Percentiles rank a stretch among this genome's conserved stretches.
These are phyloP conservation scores for Corythoichthys haematopterus DNA, from an alignment of 2,113 vertebrate genomes.

Conservation along the genomic window DNA sequence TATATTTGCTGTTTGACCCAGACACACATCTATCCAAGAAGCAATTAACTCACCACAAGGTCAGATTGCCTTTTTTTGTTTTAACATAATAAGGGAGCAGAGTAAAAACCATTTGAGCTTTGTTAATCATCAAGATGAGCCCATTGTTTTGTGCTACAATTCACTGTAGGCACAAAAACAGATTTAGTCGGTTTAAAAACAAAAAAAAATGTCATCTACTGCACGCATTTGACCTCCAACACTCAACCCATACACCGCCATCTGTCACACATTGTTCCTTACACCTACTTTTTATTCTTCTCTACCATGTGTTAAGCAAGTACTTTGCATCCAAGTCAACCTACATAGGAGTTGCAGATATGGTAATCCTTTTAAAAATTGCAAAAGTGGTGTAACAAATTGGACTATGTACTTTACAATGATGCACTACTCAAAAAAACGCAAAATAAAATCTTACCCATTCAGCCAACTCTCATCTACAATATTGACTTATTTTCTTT, in stretches of 20 bases:
- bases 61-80: neutral
- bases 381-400: neutral
- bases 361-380: neutral
- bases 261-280: slow-evolving; percentile 33
- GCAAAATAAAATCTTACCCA: neutral
- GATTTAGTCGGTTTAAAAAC: slow-evolving; percentile 26
- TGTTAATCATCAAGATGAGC: slow-evolving; percentile 38
- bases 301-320: neutral
- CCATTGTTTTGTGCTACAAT: slow-evolving; percentile 37
- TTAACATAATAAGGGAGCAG: slow-evolving; percentile 19
- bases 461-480: neutral
- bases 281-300: neutral
- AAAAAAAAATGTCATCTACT: slow-evolving; percentile 21
- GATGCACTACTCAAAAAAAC: neutral
- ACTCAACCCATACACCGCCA: slow-evolving; percentile 24
- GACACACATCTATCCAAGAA: neutral
- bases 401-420: neutral
- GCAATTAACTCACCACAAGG: neutral
- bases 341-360: neutral
- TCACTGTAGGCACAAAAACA: slow-evolving; percentile 34
- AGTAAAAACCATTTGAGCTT: slow-evolving; percentile 20
- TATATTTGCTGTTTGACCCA: neutral
- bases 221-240: slow-evolving; percentile 25
- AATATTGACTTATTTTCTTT: neutral
- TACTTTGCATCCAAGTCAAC: neutral